Base-by-base conservation (phyloP, 2,888 invertebrate species). In the Cheiracanthium punctorium region DNA sequence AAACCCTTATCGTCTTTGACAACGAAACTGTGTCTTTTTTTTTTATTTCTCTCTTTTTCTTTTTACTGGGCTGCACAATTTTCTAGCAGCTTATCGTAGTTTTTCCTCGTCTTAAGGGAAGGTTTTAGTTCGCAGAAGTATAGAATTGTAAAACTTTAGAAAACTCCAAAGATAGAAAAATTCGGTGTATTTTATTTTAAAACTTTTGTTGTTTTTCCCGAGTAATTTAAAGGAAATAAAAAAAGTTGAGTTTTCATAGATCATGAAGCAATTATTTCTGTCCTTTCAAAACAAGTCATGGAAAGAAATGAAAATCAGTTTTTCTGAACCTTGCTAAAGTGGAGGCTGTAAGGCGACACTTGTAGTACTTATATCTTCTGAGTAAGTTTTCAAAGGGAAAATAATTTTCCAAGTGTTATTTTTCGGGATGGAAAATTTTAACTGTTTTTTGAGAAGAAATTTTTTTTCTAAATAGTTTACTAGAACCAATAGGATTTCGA, bases 141-240 rank as follows among this genome's bases (percentile, higher is more conserved):
- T 58, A 20, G 24, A 58, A 58, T 24, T 58, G 24, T 58, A 24
- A 58, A 58, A 58, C 58, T 58, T 58, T n/a, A 2, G 58, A 58
- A 17, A 58, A 24, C 24, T 58, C 58, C 4, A 24, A 12, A 20
- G 24, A 0, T 17, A 17, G 58, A 58, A 58, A 58, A 58, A 58
- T 58, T 58, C 58, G 58, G 58, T 58, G 58, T 24, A 58, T 20
- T 58, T 58, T 58, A 58, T 24, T 58, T 58, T 5, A 58, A 58
- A 58, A 20, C 24, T 58, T 58, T 58, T 58, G 58, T 58, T 58
- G 24, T 58, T n/a, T n/a, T 58, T 24, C 58, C 58, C 4, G 58
- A 8, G 58, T 58, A 58, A 58, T 58, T 58, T 58, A 5, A 58
- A 58, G 24, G 58, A 58, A 58, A 48, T 48, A 48, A 48, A 58